Conservation (phyloP, 2,888 invertebrate species). For the Andrena haemorrhoa region DNA sequence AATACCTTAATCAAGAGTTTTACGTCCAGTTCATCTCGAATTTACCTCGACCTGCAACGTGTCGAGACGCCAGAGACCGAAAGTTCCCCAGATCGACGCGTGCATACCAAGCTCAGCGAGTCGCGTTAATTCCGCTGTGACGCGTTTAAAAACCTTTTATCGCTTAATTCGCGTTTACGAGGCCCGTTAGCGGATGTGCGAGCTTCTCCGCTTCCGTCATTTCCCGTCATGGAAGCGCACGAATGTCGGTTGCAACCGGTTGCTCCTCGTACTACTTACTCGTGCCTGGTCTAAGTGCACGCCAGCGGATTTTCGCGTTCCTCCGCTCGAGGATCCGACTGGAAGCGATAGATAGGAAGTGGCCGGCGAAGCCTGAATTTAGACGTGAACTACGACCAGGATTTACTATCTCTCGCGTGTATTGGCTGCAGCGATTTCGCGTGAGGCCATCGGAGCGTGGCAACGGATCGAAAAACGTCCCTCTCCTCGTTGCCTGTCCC, state of each 20-base stretch:
- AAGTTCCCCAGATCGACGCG: not conserved
- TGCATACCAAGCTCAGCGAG: not conserved
- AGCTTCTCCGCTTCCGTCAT: conserved; percentile 45
- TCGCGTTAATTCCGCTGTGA: conserved; percentile 7
- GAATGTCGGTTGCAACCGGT: conserved; percentile 54
- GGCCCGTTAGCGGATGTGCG: conserved; percentile 38
- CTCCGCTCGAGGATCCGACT: not conserved
- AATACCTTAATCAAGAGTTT: too few relatives aligned
- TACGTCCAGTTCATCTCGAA: too few relatives aligned
- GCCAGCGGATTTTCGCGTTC: conserved; percentile 13
- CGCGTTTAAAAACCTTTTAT: conserved; percentile 26
- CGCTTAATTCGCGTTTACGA: conserved; percentile 44
- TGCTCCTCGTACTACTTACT: conserved; percentile 21
- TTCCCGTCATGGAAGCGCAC: conserved; percentile 50
- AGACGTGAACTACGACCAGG: conserved; percentile 6
- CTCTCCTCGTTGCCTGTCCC: not conserved
- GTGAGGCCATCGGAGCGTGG: not conserved
- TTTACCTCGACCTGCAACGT: too few relatives aligned
- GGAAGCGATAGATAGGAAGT: not conserved
- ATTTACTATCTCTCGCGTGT: not conserved
- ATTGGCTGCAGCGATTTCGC: not conserved
- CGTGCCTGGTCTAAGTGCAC: not conserved
- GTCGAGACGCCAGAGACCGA: too few relatives aligned
- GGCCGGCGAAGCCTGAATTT: not conserved
- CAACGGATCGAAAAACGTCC: not conserved